These are phyloP conservation scores for Larimichthys polyactis DNA, from an alignment of 2,113 vertebrate species.

Conservation along the genomic window DNA sequence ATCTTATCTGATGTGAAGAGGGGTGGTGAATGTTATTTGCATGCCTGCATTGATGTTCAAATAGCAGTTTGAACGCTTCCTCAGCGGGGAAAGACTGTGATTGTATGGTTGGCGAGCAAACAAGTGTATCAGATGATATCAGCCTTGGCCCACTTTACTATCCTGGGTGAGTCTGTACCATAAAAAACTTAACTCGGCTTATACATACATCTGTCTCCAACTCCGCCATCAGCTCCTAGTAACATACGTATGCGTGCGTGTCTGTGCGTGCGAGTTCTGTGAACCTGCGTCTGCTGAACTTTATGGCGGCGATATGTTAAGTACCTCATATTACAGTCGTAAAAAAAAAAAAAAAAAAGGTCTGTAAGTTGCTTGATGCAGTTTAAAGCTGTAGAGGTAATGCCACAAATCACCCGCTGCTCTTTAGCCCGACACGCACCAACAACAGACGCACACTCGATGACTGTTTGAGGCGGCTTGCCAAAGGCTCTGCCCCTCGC, in stretches of 20 bases:
- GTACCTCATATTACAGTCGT: slow-evolving; percentile 72
- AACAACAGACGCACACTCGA: slow-evolving; percentile 39
- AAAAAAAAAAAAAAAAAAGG: slow-evolving; percentile 61
- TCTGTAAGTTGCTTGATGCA: slow-evolving; percentile 75
- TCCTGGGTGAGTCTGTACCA: slow-evolving; percentile 53
- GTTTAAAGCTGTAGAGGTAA: slow-evolving; percentile 79
- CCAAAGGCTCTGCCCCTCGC: slow-evolving; percentile 61
- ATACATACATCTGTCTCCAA: slow-evolving; percentile 55
- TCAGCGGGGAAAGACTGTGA: slow-evolving; percentile 69
- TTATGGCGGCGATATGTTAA: slow-evolving; percentile 77
- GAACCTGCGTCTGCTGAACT: slow-evolving; percentile 54
- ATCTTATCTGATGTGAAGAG: slow-evolving; percentile 79
- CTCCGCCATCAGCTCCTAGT: slow-evolving; percentile 22
- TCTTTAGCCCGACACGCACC: slow-evolving; percentile 56
- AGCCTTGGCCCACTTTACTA: slow-evolving; percentile 78
- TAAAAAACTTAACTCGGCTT: slow-evolving; percentile 64
- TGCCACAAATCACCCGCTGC: slow-evolving; percentile 75
- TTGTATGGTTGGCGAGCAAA: slow-evolving; percentile 78
- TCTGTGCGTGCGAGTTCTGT: slow-evolving; percentile 27
- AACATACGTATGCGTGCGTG: slow-evolving; percentile 4
- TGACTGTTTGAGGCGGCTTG: slow-evolving; percentile 49
- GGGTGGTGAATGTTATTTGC: slow-evolving; percentile 82
- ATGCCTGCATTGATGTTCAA: slow-evolving; percentile 81
- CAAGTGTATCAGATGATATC: slow-evolving; percentile 83
- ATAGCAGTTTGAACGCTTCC: slow-evolving; percentile 80